These are phyloP conservation scores for Drosophila equinoxialis DNA, from an alignment of 1,140 invertebrate species.

Conservation along the genomic window DNA sequence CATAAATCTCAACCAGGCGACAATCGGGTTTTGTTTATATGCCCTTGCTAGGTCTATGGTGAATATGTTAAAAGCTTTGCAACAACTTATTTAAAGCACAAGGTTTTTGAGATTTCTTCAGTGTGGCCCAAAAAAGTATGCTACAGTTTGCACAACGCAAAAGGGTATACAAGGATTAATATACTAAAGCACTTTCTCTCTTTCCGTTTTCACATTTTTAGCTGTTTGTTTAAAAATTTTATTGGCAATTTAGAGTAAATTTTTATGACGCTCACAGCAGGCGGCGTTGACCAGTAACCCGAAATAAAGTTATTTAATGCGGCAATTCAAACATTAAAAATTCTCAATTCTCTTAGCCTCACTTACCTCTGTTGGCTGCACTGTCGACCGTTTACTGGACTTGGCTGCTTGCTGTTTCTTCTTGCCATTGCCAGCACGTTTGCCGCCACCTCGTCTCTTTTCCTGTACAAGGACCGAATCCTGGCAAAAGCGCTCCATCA, in stretches of 20 bases:
- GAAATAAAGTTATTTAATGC: conserved; percentile 79
- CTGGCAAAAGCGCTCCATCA: conserved; percentile 92
- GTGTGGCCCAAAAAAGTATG: no score
- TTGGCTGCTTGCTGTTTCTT: conserved; percentile 55
- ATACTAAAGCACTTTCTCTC: no score
- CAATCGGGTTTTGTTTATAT: conserved; percentile 64
- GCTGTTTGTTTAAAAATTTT: conserved; percentile 78
- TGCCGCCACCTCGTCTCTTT: conserved; percentile 71
- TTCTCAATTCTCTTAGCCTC: conserved; percentile 40
- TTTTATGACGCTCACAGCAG: conserved; percentile 70
- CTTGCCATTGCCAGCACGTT: conserved; percentile 36
- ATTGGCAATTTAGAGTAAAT: conserved; percentile 77
- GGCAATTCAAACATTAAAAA: conserved; percentile 71
- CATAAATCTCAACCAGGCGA: conserved; percentile 74
- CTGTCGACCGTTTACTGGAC: conserved; percentile 37
- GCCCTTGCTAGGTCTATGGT: conserved; percentile 20
- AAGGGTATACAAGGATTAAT: no score
- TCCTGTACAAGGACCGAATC: conserved; percentile 91
- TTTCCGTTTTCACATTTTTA: conserved; percentile 28
- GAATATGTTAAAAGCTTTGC: not conserved
- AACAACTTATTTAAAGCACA: not conserved
- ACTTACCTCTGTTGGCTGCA: conserved; percentile 68
- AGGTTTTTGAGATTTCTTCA: no score
- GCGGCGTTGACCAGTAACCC: conserved; percentile 50
- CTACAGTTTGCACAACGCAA: no score